A percentile compares a stretch with the other conserved stretches of the same genome.
These are phyloP conservation scores for Sebastes aleutianus DNA, from an alignment of 2,797 vertebrate species.

Conservation along the genomic window DNA sequence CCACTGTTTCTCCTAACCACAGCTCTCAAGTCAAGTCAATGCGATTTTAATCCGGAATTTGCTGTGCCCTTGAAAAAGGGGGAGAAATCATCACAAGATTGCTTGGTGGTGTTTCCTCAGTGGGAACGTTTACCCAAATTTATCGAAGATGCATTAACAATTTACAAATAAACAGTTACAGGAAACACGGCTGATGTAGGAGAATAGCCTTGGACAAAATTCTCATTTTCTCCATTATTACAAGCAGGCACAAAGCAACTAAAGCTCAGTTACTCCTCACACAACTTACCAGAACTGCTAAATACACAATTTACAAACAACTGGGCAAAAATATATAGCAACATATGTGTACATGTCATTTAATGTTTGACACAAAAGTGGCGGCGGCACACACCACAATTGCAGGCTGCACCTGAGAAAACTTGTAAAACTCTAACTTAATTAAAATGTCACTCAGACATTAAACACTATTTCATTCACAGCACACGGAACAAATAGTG, in stretches of 20 bases:
- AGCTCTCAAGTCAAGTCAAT: not conserved
- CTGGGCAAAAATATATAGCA: not conserved
- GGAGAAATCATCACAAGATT: not conserved
- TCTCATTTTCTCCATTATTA: not conserved
- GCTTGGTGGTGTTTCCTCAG: not conserved
- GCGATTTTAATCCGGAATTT: not conserved
- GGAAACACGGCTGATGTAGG: not conserved
- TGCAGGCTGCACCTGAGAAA: not conserved
- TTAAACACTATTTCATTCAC: constrained; percentile 6
- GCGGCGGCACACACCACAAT: no score
- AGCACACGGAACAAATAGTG: constrained; percentile 9
- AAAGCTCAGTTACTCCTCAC: not conserved
- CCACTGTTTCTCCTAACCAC: not conserved
- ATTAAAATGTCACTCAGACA: not conserved
- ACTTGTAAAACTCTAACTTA: not conserved
- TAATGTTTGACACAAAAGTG: not conserved
- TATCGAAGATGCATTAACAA: not conserved
- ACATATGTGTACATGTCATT: not conserved
- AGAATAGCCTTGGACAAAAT: not conserved
- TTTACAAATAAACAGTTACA: not conserved
- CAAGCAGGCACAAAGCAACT: not conserved
- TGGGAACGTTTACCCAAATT: not conserved
- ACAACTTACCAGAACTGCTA: not conserved
- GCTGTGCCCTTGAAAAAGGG: not conserved
- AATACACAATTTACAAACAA: not conserved